These are phyloP conservation scores for Cherax quadricarinatus DNA, from an alignment of 1,140 invertebrate genomes.

Conservation along the genomic window DNA sequence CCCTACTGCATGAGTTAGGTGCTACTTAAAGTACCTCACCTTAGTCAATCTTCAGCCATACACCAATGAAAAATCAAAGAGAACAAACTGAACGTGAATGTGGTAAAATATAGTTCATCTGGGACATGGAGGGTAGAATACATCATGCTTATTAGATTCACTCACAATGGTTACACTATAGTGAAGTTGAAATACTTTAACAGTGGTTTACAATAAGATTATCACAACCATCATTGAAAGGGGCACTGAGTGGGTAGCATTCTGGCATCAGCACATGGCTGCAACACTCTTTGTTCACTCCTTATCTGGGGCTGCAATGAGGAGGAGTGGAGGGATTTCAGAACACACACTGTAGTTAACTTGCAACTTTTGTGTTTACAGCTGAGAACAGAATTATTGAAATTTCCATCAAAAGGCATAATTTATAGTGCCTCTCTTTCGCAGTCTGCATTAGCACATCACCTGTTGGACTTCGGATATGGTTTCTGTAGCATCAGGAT, in stretches of 20 bases:
- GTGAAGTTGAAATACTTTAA: neutral
- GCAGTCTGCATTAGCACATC: neutral
- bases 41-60: neutral
- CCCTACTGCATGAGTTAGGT: neutral
- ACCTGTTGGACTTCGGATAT: neutral
- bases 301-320: neutral
- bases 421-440: neutral
- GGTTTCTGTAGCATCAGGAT: neutral
- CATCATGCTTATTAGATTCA: neutral
- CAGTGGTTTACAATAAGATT: constrained; percentile 6
- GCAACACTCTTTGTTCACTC: neutral
- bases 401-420: neutral
- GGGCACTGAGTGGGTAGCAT: neutral
- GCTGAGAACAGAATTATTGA: neutral
- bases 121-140: neutral
- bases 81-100: neutral
- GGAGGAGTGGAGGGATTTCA: neutral
- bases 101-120: constrained; percentile 12
- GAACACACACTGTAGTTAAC: neutral
- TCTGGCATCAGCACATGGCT: neutral
- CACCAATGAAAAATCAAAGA: neutral
- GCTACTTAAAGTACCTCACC: neutral
- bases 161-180: neutral
- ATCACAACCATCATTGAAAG: constrained; percentile 12
- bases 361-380: neutral